A percentile compares a stretch with the other conserved stretches of the same genome.
phyloP scores from a whole-genome alignment of 2,888 invertebrate genomes.

The Seira ritae region DNA sequence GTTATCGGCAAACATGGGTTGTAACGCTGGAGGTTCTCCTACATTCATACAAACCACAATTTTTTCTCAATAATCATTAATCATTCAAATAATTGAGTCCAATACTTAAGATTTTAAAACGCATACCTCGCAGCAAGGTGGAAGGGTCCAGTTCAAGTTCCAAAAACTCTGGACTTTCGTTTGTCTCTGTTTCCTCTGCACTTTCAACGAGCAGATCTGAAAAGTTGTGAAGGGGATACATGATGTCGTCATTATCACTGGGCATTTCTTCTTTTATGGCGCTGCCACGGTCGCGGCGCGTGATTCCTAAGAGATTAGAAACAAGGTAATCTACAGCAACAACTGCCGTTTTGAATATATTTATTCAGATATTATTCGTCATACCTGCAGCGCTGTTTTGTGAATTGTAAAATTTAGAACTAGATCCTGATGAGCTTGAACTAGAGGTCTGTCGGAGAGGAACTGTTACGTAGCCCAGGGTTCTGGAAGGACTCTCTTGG shows the following conservation, averaged over 20 bases:
- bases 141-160: conserved; percentile 48
- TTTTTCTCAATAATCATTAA: neutral
- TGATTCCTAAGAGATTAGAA: neutral
- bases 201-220: conserved; percentile 44
- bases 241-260: conserved; percentile 45
- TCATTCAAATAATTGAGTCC: no score
- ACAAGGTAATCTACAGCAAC: no score
- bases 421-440: no score
- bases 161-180: conserved; percentile 47
- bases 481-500: conserved; percentile 51
- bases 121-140: conserved; percentile 35
- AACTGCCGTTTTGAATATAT: no score
- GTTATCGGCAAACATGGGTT: conserved; percentile 42
- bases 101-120: no score
- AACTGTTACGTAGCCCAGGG: conserved; percentile 47
- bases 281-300: conserved; percentile 2
- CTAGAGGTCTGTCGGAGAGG: conserved; percentile 36
- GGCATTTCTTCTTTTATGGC: conserved; percentile 27
- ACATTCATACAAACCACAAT: neutral
- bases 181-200: conserved; percentile 31
- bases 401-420: no score
- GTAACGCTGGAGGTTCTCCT: conserved; percentile 50
- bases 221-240: conserved; percentile 50
- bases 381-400: no score
- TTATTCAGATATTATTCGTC: no score